Conservation (phyloP, 2,113 vertebrate genomes). For the Pituophis catenifer region DNA sequence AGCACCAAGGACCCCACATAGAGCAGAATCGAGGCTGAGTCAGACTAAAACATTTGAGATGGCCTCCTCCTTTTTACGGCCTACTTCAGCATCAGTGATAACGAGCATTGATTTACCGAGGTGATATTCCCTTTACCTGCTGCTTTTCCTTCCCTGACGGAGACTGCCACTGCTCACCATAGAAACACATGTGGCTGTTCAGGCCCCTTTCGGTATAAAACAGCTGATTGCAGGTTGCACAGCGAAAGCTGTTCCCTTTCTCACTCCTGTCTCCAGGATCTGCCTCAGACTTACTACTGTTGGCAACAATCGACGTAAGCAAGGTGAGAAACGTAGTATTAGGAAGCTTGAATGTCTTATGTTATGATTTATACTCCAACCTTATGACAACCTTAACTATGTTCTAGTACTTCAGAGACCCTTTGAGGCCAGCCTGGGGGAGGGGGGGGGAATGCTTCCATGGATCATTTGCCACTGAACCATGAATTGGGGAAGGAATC, state of each 20-base stretch:
- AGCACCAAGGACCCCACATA: not conserved
- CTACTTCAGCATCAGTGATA: not conserved
- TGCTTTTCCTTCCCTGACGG: constrained; percentile 40
- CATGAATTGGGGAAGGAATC: not conserved
- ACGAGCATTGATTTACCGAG: not conserved
- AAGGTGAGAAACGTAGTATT: not conserved
- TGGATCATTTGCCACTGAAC: constrained; percentile 2
- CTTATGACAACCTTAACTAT: not conserved
- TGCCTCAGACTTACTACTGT: constrained; percentile 34
- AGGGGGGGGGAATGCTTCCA: not conserved
- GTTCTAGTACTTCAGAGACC: not conserved
- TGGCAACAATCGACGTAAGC: not conserved
- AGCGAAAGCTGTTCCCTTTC: constrained; percentile 17
- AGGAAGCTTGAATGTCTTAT: not conserved
- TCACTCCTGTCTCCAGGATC: constrained; percentile 12
- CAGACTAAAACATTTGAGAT: not conserved
- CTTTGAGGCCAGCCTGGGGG: not conserved
- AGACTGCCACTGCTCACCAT: constrained; percentile 48
- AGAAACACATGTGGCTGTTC: constrained; percentile 57
- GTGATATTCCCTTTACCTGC: constrained; percentile 52
- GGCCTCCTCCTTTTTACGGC: no score
- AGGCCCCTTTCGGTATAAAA: constrained; percentile 55
- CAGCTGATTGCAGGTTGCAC: constrained; percentile 51
- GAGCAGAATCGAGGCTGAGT: not conserved
- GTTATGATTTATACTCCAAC: not conserved